Evolutionary conservation across 2,888 invertebrate species (phyloP).

Genomic region (Sarcophaga carnaria): DNA sequence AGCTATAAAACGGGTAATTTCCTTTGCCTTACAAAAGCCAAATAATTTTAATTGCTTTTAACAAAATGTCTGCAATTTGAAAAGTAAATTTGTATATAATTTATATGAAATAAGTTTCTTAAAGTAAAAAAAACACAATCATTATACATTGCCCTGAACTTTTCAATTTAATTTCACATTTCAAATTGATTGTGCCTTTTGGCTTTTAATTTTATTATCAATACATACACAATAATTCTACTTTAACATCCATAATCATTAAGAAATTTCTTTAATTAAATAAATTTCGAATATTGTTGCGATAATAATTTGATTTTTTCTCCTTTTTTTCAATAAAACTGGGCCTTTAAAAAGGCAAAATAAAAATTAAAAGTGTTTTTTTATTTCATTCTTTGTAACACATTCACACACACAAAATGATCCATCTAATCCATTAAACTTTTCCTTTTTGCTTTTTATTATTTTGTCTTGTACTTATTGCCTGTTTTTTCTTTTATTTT

Average conservation of each 20-base stretch:
- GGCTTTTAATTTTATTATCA: background rate
- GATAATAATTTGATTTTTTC: background rate
- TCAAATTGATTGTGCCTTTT: background rate
- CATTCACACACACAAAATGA: background rate
- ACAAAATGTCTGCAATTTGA: background rate
- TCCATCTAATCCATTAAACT: conserved; percentile 58
- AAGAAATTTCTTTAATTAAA: conserved; percentile 31
- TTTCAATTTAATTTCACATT: background rate
- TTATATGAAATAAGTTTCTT: background rate
- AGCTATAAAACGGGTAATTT: background rate
- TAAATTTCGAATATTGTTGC: conserved; percentile 23
- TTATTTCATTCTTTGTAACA: background rate
- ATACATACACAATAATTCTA: background rate
- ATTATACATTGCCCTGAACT: background rate
- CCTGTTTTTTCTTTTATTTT: background rate
- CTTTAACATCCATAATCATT: conserved; percentile 30
- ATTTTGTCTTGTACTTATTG: background rate
- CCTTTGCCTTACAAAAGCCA: background rate
- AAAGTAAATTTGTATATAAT: background rate
- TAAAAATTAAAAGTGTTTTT: conserved; percentile 4
- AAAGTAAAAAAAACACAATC: background rate
- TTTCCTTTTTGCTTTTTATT: background rate
- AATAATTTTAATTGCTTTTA: conserved; percentile 1
- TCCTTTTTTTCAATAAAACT: background rate
- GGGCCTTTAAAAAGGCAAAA: background rate